Evolutionary conservation across 2,797 vertebrate genomes (phyloP), one percentile per base, ranked within the genome.

Genomic region (Parotocinclus haroldoi): DNA sequence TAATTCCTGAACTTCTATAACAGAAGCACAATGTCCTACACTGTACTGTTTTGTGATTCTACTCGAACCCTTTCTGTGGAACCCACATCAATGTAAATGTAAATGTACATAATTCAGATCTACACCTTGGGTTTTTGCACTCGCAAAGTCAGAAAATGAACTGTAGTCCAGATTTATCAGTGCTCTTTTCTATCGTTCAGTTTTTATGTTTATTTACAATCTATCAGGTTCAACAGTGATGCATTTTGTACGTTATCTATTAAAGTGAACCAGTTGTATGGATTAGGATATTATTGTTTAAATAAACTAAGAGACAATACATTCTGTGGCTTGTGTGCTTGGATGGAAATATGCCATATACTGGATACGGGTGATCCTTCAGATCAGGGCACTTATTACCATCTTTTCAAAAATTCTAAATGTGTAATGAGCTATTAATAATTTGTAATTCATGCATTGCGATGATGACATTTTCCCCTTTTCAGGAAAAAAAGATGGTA

Each of bases 81-180:
- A 36, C 18, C 53, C 57, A 45, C 14, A 46, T 49, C 36, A 63
- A 19, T 69, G 72, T 65, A 62, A 69, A 74, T 79, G 63, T 46
- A 48, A 57, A 54, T 75, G 63, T 69, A 79, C 50, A 71, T 70
- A 79, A 58, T 56, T 63, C 56, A 63, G 56, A 58, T 18, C 5
- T 14, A 46, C 58, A 65, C 45, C 37, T 69, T 72, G 68, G 37
- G 37, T 18, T 65, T 65, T 77, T 82, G 69, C 79, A 83, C 79
- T 78, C 72, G 27, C 27, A 56, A 58, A 54, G 36, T 66, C 54
- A 76, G 51, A 66, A 72, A 55, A 51, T 48, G 16, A 55, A 54
- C 49, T 55, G 65, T 77, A 67, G 64, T 66, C 68, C 52, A 61
- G 19, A 72, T 57, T 76, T 58, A 65, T 59, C 16, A 44, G 6